Conservation (phyloP, 2,113 vertebrate genomes). For the Leiothrix lutea region DNA sequence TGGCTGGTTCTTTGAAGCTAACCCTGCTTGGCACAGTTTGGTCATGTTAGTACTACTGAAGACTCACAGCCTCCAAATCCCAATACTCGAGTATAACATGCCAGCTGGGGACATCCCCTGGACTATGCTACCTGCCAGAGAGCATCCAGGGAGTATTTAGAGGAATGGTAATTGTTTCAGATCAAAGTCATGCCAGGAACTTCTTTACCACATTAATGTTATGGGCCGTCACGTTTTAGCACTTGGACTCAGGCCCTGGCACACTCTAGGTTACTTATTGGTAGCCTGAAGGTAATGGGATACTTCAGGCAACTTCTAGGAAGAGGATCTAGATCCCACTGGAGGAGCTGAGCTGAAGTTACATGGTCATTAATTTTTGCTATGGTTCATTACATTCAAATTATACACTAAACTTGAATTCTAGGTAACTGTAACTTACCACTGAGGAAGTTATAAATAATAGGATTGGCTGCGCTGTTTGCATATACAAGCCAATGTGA, state of each 20-base stretch:
- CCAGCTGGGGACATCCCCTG: neutral
- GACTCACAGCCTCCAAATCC: neutral
- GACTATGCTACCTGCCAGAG: neutral
- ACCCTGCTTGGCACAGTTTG: neutral
- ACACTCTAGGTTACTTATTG: neutral
- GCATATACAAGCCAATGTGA: slow-evolving; percentile 98
- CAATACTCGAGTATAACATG: neutral
- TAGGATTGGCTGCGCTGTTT: slow-evolving; percentile 96
- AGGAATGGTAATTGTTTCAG: neutral
- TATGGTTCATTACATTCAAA: slow-evolving; percentile 27
- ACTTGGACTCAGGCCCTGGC: neutral
- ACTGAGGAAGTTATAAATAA: slow-evolving; percentile 98
- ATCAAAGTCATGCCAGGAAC: neutral
- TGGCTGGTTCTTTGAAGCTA: neutral
- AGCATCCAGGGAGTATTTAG: neutral
- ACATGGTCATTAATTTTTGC: neutral
- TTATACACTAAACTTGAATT: neutral
- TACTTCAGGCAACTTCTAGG: neutral
- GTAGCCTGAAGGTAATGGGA: neutral
- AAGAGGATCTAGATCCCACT: neutral
- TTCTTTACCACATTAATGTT: neutral
- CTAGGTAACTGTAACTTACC: slow-evolving; percentile 78
- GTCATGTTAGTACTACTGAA: neutral
- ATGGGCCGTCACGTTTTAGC: neutral
- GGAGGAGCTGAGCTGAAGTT: neutral